Base-by-base conservation (phyloP, 2,797 vertebrate species). In the Malacoraja senta region DNA sequence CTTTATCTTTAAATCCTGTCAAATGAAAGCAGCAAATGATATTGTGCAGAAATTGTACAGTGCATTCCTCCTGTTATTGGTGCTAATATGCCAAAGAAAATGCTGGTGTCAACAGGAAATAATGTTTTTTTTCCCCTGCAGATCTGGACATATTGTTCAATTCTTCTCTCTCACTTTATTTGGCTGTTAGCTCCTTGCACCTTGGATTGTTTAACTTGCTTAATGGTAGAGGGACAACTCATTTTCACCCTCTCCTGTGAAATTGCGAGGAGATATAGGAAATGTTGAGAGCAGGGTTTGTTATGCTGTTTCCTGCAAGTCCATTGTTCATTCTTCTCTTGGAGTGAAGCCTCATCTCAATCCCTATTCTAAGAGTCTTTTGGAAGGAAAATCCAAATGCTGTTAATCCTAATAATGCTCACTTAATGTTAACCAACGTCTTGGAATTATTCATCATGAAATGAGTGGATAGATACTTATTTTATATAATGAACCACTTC, bases 1-100 rank as follows among this genome's bases (percentile, higher is more conserved):
- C 90, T 74, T 92, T 92, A 92, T 92, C 90, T 92, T 92, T 88
- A 76, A 92, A 76, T 92, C 90, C 90, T 92, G 90, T 92, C 90
- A 92, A 92, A 92, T 92, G 90, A 92, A 92, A 92, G 90, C 72
- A 76, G 21, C 90, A 76, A 76, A 44, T 76, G 90, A 92, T 71
- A 92, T 92, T 74, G 90, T 29, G 90, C 90, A 92, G 90, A 92
- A 76, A 92, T 92, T 58, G 71, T 92, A 92, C 90, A 76, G 90
- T 92, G 90, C 90, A 92, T 92, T 92, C 90, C 90, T 92, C 72
- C 68, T 92, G 72, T 53, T n/a, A 92, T 76, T 71, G 72, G 24
- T 53, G 26, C 72, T 92, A 92, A 92, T 92, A 92, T 92, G 71
- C 90, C 90, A 76, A 92, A 92, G 90, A 92, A 74, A 92, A 88